Percentiles rank a stretch among this genome's conserved stretches.
Conservation (phyloP, 2,888 invertebrate species). For the Himalopsyche kuldschensis region DNA sequence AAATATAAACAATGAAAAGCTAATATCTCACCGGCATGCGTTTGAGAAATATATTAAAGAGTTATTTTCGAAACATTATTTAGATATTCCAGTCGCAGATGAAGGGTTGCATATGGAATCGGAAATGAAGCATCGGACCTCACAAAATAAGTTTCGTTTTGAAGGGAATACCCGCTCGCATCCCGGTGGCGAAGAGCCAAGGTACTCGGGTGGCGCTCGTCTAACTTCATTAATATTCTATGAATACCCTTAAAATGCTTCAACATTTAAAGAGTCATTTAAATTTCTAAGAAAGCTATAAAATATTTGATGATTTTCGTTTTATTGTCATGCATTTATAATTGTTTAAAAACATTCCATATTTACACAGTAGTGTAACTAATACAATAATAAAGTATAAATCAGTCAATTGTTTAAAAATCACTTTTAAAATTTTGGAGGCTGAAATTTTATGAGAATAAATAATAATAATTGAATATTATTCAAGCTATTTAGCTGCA, state of each 20-base stretch:
- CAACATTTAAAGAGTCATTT: conserved; percentile 8
- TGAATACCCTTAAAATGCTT: not conserved
- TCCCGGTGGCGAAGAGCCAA: not conserved
- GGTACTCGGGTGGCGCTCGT: not conserved
- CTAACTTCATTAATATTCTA: conserved; percentile 12
- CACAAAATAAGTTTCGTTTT: not conserved
- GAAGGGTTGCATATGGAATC: not conserved
- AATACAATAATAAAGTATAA: too few species aligned
- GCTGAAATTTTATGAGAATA: too few species aligned
- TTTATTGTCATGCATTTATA: too few species aligned
- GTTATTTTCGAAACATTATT: not conserved
- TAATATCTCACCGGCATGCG: not conserved
- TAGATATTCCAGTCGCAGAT: not conserved
- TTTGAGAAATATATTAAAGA: not conserved
- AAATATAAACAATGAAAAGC: not conserved
- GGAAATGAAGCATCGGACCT: not conserved
- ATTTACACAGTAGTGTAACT: too few species aligned
- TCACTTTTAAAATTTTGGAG: too few species aligned
- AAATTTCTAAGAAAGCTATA: conserved; percentile 6
- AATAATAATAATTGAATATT: too few species aligned
- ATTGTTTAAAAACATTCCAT: too few species aligned
- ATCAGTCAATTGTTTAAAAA: too few species aligned
- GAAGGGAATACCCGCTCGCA: not conserved
- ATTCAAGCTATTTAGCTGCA: too few species aligned
- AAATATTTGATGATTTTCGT: not conserved